These are phyloP conservation scores for Montipora foliosa DNA, from an alignment of 64 coral and sea anemone species.

Conservation along the genomic window DNA sequence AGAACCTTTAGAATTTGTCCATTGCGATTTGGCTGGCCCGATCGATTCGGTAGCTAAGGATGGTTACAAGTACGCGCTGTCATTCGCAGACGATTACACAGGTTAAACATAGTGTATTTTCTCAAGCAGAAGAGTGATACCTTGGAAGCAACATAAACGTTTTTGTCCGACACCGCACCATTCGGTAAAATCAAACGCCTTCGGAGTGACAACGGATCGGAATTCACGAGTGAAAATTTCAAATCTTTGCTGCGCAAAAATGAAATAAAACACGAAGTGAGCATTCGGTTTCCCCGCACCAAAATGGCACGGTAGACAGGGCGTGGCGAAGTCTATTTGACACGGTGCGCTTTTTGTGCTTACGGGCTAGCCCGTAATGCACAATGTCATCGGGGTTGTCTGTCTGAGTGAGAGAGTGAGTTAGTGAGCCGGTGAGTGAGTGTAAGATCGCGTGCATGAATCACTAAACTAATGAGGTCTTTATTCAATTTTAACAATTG, in stretches of 20 bases:
- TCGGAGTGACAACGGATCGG: constrained; percentile 20
- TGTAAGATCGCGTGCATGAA: too few species aligned
- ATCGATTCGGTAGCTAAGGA: constrained; percentile 14
- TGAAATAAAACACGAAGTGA: neutral
- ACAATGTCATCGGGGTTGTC: too few species aligned
- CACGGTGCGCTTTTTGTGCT: neutral
- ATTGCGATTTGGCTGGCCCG: constrained; percentile 12
- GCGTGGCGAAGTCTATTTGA: constrained; percentile 26
- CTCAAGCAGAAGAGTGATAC: constrained; percentile 39
- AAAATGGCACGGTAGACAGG: constrained; percentile 28
- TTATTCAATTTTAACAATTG: too few species aligned
- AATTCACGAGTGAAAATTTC: constrained; percentile 26
- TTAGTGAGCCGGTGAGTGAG: too few species aligned
- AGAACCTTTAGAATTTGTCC: constrained; percentile 27
- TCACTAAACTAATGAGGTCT: too few species aligned
- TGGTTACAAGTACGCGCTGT: constrained; percentile 6
- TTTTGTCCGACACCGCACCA: constrained; percentile 16
- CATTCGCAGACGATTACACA: constrained; percentile 22
- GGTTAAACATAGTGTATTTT: constrained; percentile 26
- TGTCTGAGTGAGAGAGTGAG: too few species aligned
- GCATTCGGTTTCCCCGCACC: constrained; percentile 20
- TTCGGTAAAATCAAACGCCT: constrained; percentile 32
- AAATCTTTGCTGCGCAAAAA: constrained; percentile 4
- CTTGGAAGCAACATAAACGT: constrained; percentile 7
- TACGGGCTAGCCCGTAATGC: too few species aligned